Conservation (phyloP, 2,113 vertebrate species). For the Tragulus kanchil region DNA sequence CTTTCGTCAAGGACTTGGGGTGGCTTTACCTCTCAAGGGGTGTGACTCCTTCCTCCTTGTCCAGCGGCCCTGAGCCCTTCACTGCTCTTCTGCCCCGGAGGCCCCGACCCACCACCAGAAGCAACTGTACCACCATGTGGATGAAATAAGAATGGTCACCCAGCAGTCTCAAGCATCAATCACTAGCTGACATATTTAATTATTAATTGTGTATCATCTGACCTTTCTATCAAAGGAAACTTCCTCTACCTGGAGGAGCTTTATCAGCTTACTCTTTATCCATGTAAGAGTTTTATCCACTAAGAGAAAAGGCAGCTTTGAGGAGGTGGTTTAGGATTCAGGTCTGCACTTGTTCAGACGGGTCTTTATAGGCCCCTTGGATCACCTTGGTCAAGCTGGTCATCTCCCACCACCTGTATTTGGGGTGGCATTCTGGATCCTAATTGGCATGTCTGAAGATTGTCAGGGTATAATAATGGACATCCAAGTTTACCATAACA, state of each 20-base stretch:
- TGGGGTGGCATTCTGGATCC: neutral
- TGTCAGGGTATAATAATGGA: neutral
- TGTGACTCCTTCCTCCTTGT: accelerated
- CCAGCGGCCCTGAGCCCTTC: accelerated
- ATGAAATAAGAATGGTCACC: no score
- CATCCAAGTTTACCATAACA: neutral
- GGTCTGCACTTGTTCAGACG: neutral
- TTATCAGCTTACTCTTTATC: neutral
- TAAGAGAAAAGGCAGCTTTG: neutral
- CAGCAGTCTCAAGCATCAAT: accelerated
- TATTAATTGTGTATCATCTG: accelerated
- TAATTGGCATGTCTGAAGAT: neutral
- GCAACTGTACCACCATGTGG: accelerated
- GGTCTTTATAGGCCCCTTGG: neutral
- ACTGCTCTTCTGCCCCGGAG: no score
- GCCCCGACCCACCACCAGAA: accelerated
- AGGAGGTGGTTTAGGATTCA: neutral
- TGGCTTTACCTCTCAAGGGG: neutral
- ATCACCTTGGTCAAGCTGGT: neutral
- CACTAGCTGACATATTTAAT: accelerated
- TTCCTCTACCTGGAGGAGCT: neutral
- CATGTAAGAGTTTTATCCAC: neutral
- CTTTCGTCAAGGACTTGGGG: accelerated
- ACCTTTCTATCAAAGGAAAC: neutral
- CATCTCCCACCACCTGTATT: neutral